phyloP scores from a whole-genome alignment of 1,140 invertebrate species.

The Drosophila cardini region DNA sequence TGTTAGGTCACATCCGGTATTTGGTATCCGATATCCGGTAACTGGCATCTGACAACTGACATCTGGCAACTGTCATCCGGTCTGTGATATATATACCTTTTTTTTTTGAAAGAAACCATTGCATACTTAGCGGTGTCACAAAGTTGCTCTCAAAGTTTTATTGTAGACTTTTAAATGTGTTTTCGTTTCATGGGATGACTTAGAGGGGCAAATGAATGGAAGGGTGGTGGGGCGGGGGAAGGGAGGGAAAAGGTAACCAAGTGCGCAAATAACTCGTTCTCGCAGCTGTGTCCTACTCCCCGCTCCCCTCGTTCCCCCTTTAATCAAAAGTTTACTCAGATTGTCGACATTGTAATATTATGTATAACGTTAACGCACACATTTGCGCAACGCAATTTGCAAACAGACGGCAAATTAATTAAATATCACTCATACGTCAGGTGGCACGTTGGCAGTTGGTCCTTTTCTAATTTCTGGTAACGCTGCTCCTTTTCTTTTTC shows the following conservation, averaged over 20 bases:
- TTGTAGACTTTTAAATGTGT: slow-evolving; percentile 41
- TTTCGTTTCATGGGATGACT: not conserved
- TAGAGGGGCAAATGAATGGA: not conserved
- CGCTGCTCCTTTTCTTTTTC: too few relatives aligned
- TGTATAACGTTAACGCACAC: slow-evolving; percentile 23
- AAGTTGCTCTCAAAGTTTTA: slow-evolving; percentile 42
- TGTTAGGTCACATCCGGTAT: not conserved
- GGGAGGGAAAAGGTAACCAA: not conserved
- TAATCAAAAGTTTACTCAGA: slow-evolving; percentile 24
- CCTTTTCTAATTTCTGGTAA: not conserved
- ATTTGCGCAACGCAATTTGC: slow-evolving; percentile 35
- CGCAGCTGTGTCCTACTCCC: slow-evolving; percentile 4
- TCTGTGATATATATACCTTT: too few relatives aligned
- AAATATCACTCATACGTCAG: slow-evolving; percentile 59
- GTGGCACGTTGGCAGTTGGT: not conserved
- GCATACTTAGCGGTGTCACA: slow-evolving; percentile 33
- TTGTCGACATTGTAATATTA: slow-evolving; percentile 31
- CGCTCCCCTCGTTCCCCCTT: not conserved
- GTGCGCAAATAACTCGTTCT: slow-evolving; percentile 41
- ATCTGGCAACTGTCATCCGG: slow-evolving; percentile 3
- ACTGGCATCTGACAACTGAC: not conserved
- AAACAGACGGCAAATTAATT: slow-evolving; percentile 55
- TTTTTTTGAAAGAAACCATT: not conserved
- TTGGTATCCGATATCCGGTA: not conserved
- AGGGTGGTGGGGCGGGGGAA: too few relatives aligned